phyloP scores from a whole-genome alignment of 2,888 invertebrate species.

The Beris morrisii region DNA sequence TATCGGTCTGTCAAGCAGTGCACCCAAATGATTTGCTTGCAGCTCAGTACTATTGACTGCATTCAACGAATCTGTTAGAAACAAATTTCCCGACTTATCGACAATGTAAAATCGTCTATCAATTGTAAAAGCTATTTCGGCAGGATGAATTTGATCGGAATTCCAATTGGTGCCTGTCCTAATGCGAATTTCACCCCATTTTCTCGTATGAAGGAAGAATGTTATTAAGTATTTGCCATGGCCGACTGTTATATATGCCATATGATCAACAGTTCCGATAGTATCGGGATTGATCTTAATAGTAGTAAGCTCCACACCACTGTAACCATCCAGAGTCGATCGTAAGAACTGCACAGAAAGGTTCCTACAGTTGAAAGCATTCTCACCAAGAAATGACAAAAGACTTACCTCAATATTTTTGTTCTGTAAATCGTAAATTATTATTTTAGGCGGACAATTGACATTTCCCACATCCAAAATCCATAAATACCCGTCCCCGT shows the following conservation, averaged over 20 bases:
- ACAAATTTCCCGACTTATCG: slow-evolving; percentile 33
- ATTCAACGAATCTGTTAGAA: slow-evolving; percentile 23
- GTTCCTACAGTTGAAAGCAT: background rate
- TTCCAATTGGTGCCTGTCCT: slow-evolving; percentile 29
- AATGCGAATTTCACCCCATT: slow-evolving; percentile 30
- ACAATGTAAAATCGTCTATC: slow-evolving; percentile 33
- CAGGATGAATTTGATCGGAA: slow-evolving; percentile 29
- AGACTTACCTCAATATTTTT: slow-evolving; percentile 39
- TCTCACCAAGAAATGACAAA: background rate
- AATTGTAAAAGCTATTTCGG: slow-evolving; percentile 35
- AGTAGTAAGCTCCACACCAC: slow-evolving; percentile 28
- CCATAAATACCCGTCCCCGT: slow-evolving; percentile 40
- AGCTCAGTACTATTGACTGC: slow-evolving; percentile 26
- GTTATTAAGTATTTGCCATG: slow-evolving; percentile 37
- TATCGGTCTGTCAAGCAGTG: slow-evolving; percentile 38
- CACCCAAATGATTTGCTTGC: slow-evolving; percentile 34
- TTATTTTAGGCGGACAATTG: slow-evolving; percentile 40
- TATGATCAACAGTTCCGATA: slow-evolving; percentile 11
- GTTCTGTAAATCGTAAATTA: slow-evolving; percentile 39
- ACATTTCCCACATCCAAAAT: slow-evolving; percentile 40
- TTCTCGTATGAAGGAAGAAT: slow-evolving; percentile 35
- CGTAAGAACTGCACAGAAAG: slow-evolving; percentile 32
- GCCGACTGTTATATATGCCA: slow-evolving; percentile 37
- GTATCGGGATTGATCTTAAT: slow-evolving; percentile 38
- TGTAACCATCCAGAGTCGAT: slow-evolving; percentile 21